phyloP scores from a whole-genome alignment of 2,113 vertebrate genomes.

The Bubo blakistoni region DNA sequence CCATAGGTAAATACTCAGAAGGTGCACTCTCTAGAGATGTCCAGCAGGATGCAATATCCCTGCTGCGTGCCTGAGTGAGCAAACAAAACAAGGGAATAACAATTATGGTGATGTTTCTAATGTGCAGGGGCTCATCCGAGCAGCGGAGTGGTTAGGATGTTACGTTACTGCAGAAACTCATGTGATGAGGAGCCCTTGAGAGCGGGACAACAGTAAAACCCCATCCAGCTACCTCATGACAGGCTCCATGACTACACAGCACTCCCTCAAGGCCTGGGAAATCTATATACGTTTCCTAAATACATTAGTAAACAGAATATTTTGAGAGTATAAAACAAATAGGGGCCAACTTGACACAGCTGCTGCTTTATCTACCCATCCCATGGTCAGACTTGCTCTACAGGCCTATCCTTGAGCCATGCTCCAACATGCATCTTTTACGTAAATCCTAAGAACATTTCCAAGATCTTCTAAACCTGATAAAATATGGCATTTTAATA shows the following conservation, averaged over 20 bases:
- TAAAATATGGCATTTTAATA: background rate
- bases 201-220: background rate
- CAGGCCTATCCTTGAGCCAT: background rate
- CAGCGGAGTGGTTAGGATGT: background rate
- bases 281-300: background rate
- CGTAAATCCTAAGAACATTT: background rate
- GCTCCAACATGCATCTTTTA: background rate
- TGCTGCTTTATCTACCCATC: background rate
- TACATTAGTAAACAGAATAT: background rate
- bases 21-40: background rate
- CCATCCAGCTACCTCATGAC: background rate
- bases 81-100: background rate
- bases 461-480: background rate
- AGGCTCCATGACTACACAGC: background rate
- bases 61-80: rapidly evolving
- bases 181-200: background rate
- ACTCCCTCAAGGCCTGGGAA: background rate
- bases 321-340: background rate
- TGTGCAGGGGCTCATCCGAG: rapidly evolving
- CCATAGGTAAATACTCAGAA: background rate
- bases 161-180: background rate
- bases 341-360: background rate
- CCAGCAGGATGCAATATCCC: background rate
- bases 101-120: background rate
- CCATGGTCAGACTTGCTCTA: background rate